Conservation (phyloP, 2,113 vertebrate species). For the Greenwoodochromis staneri region DNA sequence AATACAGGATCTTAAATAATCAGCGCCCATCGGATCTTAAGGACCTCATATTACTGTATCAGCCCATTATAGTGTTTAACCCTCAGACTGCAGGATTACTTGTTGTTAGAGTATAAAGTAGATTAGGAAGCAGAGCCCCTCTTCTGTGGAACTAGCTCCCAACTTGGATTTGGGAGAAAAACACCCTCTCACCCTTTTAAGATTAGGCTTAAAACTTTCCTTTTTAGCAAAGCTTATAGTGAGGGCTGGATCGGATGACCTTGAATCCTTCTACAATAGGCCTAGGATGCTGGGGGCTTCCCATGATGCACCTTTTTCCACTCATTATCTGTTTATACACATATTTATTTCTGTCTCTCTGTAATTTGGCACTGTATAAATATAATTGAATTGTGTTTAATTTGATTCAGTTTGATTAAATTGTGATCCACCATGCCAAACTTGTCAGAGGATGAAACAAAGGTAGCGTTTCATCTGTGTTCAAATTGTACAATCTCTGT, state of each 20-base stretch:
- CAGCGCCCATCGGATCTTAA: not conserved
- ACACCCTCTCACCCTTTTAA: not conserved
- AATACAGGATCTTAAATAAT: not conserved
- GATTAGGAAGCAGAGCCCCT: not conserved
- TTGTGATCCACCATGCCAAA: not conserved
- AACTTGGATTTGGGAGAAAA: not conserved
- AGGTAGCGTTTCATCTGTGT: not conserved
- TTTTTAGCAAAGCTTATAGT: not conserved
- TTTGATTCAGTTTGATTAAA: not conserved
- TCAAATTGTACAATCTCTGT: not conserved
- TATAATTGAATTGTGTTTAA: not conserved
- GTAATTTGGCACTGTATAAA: not conserved
- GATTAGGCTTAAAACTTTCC: not conserved
- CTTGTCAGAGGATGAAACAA: not conserved
- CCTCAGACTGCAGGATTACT: not conserved
- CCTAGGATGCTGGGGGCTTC: not conserved
- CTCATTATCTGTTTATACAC: not conserved
- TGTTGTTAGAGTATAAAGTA: not conserved
- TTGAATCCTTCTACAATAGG: not conserved
- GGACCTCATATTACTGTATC: not conserved
- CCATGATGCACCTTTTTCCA: fast-evolving
- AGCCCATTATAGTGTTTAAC: not conserved
- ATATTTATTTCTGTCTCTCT: not conserved
- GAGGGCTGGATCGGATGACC: not conserved
- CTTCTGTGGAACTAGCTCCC: not conserved